Conservation (phyloP, 2,797 vertebrate species). For the Ispidina picta region DNA sequence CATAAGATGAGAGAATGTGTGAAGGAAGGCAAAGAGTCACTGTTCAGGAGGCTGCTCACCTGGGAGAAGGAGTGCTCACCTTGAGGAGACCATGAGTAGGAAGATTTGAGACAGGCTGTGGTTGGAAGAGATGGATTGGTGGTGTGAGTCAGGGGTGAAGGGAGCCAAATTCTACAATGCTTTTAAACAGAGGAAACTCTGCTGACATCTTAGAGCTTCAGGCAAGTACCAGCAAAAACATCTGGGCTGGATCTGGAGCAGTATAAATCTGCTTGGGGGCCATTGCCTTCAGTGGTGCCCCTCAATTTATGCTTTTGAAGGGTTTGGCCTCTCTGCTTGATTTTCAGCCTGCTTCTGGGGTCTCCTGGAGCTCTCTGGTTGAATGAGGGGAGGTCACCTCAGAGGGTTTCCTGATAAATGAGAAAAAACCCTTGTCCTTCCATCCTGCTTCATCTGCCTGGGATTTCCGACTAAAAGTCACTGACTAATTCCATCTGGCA, state of each 20-base stretch:
- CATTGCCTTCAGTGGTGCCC: not conserved
- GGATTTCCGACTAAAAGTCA: conserved; percentile 65
- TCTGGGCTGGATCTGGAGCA: conserved; percentile 38
- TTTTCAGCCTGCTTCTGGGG: not conserved
- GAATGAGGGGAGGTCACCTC: not conserved
- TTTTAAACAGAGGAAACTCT: conserved; percentile 41
- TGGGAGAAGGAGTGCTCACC: not conserved
- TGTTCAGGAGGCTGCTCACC: not conserved
- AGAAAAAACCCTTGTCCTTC: conserved; percentile 28
- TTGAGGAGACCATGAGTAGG: not conserved
- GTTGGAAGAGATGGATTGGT: conserved; percentile 18
- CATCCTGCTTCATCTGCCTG: conserved; percentile 59
- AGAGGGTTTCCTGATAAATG: conserved; percentile 37
- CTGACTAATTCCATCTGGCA: conserved; percentile 74
- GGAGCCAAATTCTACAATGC: conserved; percentile 24
- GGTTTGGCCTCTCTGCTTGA: not conserved
- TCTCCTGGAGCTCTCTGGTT: not conserved
- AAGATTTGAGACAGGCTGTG: not conserved
- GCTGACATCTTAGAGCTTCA: conserved; percentile 36
- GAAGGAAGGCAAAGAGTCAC: not conserved
- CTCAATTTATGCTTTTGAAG: not conserved
- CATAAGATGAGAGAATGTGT: not conserved
- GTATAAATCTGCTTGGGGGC: conserved; percentile 1
- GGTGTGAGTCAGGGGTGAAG: not conserved
- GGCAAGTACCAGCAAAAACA: conserved; percentile 46